Base-by-base conservation (phyloP, 2,113 vertebrate genomes). In the Hemichromis elongatus region DNA sequence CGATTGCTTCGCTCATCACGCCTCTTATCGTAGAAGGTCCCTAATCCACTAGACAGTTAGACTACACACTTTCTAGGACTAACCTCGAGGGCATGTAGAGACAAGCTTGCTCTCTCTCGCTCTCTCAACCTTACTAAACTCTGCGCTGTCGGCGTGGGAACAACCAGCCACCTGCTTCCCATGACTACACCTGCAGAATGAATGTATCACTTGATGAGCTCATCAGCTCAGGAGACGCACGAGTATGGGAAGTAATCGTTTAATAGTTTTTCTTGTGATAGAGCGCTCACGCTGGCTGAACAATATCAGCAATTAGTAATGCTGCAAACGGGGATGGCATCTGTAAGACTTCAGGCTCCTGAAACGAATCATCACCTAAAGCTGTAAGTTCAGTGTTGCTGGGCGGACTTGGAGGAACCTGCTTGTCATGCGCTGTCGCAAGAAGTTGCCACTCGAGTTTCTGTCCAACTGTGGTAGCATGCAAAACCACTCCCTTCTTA, bases 61-160 rank as follows among this genome's bases (percentile, higher is more conserved):
- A 88, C 85, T 42, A 47, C 59, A 61, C 88, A 13, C 86, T 90
- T 77, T 81, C 86, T 82, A 81, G 91, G 87, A 59, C 83, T 87
- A 89, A 89, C 84, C 90, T 88, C 93, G 87, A 81, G 94, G 97
- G 96, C 98, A 94, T 97, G 98, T 97, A 94, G 93, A 81, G 93
- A 97, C 98, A 96, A 92, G 98, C 9, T 73, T 94, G 85, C 37
- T 88, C 83, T 77, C 94, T 92, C 94, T 90, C 33, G 86, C 84
- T 77, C 94, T 93, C 80, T 68, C 83, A 93, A 45, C 88, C 87
- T 82, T 75, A 79, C 81, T 92, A 95, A 96, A 96, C 83, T 95
- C 93, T 93, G 87, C 91, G 92, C 96, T 96, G 95, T 96, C 95
- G 96, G 97, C 97, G 98, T 99, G 98, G 97, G 98, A 99, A 99